These are phyloP conservation scores for Oryzias woworae DNA, from an alignment of 2,113 vertebrate genomes.

Conservation along the genomic window DNA sequence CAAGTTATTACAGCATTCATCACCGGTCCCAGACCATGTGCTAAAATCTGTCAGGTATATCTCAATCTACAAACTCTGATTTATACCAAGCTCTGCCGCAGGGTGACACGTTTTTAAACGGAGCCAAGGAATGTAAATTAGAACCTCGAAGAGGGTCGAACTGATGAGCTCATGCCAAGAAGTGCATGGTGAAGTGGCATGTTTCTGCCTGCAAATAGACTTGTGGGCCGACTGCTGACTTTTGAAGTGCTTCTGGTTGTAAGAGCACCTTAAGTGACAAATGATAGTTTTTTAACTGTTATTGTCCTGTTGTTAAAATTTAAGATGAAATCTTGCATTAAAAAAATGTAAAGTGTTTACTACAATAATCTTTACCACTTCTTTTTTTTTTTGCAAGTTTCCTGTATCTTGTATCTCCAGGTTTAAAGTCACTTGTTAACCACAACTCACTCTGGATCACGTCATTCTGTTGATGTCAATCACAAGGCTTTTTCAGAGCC, in stretches of 20 bases:
- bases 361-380: too few species aligned
- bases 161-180: slow-evolving; percentile 39
- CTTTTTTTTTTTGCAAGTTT: too few species aligned
- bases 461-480: slow-evolving; percentile 33
- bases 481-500: slow-evolving; percentile 32
- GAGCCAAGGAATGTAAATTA: slow-evolving; percentile 62
- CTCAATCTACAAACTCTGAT: slow-evolving; percentile 67
- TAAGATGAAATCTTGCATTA: too few species aligned
- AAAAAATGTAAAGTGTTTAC: too few species aligned
- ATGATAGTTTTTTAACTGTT: too few species aligned
- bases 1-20: slow-evolving; percentile 71
- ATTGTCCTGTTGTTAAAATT: too few species aligned
- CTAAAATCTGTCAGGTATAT: slow-evolving; percentile 67
- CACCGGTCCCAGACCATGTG: slow-evolving; percentile 50
- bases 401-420: too few species aligned
- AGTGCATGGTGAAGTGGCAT: slow-evolving; percentile 15
- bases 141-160: slow-evolving; percentile 34
- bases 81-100: slow-evolving; percentile 51
- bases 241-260: neutral
- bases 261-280: neutral
- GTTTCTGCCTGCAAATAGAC: slow-evolving; percentile 30
- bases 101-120: slow-evolving; percentile 70
- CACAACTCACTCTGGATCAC: neutral
- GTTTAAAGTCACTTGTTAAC: too few species aligned
- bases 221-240: neutral